Percentiles rank a stretch among this genome's conserved stretches.
Evolutionary conservation across 2,113 vertebrate species (phyloP).

Genomic region (Melospiza melodia): DNA sequence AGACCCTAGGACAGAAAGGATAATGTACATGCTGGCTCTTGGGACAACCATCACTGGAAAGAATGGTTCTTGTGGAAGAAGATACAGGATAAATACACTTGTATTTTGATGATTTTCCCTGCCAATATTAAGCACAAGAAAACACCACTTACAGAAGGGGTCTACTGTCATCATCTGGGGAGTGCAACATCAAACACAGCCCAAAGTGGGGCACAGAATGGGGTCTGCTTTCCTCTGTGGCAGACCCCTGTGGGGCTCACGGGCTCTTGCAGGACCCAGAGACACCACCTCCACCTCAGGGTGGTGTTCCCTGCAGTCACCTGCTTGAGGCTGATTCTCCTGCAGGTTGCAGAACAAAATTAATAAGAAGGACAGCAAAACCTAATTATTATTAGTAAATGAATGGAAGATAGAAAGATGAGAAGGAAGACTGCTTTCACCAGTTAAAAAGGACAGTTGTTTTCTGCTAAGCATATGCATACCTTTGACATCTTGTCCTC

Average conservation of each 20-base stretch:
- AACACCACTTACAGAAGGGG: not conserved
- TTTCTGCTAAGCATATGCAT: not conserved
- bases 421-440: not conserved
- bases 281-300: accelerated
- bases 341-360: not conserved
- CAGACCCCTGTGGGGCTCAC: not conserved
- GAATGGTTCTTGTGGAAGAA: not conserved
- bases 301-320: not conserved
- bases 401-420: not conserved
- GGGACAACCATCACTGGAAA: not conserved
- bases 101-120: not conserved
- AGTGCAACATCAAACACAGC: not conserved
- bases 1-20: not conserved
- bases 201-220: not conserved
- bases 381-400: not conserved
- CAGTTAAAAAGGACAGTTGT: not conserved
- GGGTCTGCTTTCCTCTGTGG: not conserved
- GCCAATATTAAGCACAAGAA: not conserved
- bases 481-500: not conserved
- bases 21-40: not conserved
- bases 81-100: not conserved
- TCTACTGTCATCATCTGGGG: not conserved
- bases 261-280: not conserved
- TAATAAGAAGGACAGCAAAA: not conserved
- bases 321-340: not conserved